Base-by-base conservation (phyloP, 2,888 invertebrate species). In the Apoda limacodes region DNA sequence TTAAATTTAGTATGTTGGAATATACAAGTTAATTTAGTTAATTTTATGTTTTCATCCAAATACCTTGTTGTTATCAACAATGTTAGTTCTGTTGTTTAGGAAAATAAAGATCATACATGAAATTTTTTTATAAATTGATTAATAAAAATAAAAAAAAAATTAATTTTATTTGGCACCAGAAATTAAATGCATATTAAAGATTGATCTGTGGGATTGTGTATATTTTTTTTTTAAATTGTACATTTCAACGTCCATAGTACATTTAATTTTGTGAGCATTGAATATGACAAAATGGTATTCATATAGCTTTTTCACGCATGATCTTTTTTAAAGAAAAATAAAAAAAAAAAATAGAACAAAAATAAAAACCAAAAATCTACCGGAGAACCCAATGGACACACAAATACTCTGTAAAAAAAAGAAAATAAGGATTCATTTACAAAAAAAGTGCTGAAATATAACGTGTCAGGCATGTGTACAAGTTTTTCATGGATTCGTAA, bases 351-450 rank as follows among this genome's bases (percentile, higher is more conserved):
- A 42, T 46, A 46, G 43, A 43, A 48, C 42, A 48, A 50, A 52
- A 50, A 50, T 45, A 45, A 57, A 60, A 70, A 64, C 63, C 62
- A 55, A 65, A 67, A 65, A 50, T 68, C 74, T 72, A 75, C 74
- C 74, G 68, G 71, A 71, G 66, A 58, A 66, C 75, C 75, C 72
- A 75, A 67, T 46, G 57, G 58, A 62, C 64, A 70, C 60, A 71
- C 60, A 66, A 59, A 51, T 47, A 50, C 44, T 64, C 70, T 72
- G 67, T 48, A 69, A 72, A 71, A 61, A 60, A 55, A 55, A 55
- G 56, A 56, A 55, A 42, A 49, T 45, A 44, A 20, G 40, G 38
- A 46, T 43, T 48, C 40, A 55, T 52, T 52, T 48, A 59, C 48
- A 52, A 57, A 49, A 48, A 43, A 52, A 50, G 43, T 30, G 40